Evolutionary conservation across 2,113 vertebrate species (phyloP), one percentile per base, ranked within the genome.

Genomic region (Nyctibius bracteatus): DNA sequence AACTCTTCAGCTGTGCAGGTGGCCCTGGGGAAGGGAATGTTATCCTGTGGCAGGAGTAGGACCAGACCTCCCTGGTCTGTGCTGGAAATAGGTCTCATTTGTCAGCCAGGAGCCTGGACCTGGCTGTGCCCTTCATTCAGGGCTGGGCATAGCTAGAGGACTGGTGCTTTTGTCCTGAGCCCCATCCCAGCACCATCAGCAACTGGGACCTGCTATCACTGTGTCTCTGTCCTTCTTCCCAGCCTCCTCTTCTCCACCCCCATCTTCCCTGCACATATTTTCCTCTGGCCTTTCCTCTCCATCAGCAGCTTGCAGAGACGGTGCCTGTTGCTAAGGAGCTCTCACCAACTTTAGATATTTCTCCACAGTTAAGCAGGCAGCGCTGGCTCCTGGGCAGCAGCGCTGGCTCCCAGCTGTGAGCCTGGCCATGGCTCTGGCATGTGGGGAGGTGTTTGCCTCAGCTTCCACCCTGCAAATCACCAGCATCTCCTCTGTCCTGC

Each of bases 271-370:
- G n/a, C 23, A 14, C 21, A 3, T 22, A 37, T 86, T 90, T 84
- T 91, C 78, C 47, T 59, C 57, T 35, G 81, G 68, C 23, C 33
- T 65, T 46, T 80, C 62, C 47, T 47, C 46, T 83, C 83, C 86
- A 66, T 3, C 82, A 23, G 71, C 94, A 94, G 90, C 85, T 33
- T 52, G 79, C 54, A 58, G 79, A 72, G 44, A 18, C 5, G 0
- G 75, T 33, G 72, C 25, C 75, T 91, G 96, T 94, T 96, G 96
- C 96, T 92, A 96, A 86, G 95, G 94, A 73, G 67, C 82, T 92
- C 63, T 65, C 83, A 66, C 80, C 72, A 86, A 62, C 86, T 90
- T 83, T 31, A 14, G 51, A 27, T 28, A 14, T 43, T 81, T 14
- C 46, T 31, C 63, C 6, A 43, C 0, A 31, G 59, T 25, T 28